Conservation (phyloP, 2,113 vertebrate genomes). For the Puffinus mauretanicus region DNA sequence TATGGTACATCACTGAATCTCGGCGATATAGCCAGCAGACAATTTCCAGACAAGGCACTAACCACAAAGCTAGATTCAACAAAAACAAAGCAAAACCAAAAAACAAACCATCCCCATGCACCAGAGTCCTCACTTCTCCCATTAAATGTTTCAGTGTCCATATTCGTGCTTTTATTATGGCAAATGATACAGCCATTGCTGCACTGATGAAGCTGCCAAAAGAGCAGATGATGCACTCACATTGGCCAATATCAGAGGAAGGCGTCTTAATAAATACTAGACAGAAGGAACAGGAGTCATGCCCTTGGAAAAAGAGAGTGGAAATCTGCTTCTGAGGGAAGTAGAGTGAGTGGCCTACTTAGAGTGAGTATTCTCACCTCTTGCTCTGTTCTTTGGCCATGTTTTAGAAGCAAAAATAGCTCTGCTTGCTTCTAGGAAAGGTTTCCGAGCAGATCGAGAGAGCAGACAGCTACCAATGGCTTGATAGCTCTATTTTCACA, state of each 20-base stretch:
- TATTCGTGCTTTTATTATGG: not conserved
- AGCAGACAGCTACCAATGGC: not conserved
- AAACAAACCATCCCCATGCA: not conserved
- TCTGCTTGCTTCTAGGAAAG: not conserved
- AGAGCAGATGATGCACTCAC: not conserved
- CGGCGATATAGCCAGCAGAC: not conserved
- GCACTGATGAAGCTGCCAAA: not conserved
- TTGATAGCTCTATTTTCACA: not conserved
- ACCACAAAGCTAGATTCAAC: not conserved
- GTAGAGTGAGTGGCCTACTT: not conserved
- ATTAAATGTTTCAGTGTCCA: not conserved
- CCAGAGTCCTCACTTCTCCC: not conserved
- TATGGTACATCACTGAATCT: not conserved
- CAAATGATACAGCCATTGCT: not conserved
- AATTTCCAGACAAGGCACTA: not conserved
- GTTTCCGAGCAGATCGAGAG: not conserved
- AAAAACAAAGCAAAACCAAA: not conserved
- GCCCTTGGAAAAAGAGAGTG: not conserved
- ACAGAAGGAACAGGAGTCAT: not conserved
- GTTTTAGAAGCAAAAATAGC: not conserved
- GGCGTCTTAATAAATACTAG: not conserved
- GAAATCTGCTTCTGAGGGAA: not conserved
- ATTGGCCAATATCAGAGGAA: not conserved
- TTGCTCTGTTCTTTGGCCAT: not conserved
- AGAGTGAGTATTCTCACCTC: not conserved